Evolutionary conservation across 2,797 vertebrate genomes (phyloP).

Genomic region (Micromesistius poutassou): DNA sequence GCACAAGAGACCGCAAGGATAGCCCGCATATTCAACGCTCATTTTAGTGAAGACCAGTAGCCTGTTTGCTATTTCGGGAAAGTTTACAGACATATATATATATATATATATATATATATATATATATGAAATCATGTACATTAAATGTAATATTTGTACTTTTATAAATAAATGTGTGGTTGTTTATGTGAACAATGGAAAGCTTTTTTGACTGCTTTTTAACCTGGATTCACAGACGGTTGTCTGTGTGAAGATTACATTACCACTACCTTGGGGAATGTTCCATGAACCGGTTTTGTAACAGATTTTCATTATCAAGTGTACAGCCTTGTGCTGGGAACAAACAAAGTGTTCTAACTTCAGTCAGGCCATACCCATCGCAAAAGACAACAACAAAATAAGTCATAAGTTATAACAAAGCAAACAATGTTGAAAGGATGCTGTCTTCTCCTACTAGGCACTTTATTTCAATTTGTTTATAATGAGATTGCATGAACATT

Average conservation of each 20-base stretch:
- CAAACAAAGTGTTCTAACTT: not conserved
- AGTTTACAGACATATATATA: not conserved
- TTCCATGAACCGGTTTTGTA: not conserved
- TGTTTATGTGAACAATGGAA: not conserved
- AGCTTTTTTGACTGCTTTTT: not conserved
- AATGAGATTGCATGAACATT: not conserved
- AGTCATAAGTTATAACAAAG: not conserved
- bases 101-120: not conserved
- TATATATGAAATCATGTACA: constrained; percentile 6
- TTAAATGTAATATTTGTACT: not conserved
- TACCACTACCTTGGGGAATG: not conserved
- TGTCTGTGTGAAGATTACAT: too few relatives aligned
- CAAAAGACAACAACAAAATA: not conserved
- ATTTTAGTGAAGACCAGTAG: constrained; percentile 57
- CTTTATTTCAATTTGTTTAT: not conserved
- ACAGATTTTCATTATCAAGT: not conserved
- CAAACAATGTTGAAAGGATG: not conserved
- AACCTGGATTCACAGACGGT: not conserved
- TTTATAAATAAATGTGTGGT: constrained; percentile 6
- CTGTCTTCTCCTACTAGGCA: not conserved
- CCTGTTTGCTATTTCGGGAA: not conserved
- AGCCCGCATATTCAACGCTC: constrained; percentile 72
- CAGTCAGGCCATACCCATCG: not conserved
- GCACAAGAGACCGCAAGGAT: constrained; percentile 73
- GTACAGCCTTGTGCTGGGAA: not conserved